phyloP scores from a whole-genome alignment of 2,888 invertebrate genomes.

The Drosophila seclusa region DNA sequence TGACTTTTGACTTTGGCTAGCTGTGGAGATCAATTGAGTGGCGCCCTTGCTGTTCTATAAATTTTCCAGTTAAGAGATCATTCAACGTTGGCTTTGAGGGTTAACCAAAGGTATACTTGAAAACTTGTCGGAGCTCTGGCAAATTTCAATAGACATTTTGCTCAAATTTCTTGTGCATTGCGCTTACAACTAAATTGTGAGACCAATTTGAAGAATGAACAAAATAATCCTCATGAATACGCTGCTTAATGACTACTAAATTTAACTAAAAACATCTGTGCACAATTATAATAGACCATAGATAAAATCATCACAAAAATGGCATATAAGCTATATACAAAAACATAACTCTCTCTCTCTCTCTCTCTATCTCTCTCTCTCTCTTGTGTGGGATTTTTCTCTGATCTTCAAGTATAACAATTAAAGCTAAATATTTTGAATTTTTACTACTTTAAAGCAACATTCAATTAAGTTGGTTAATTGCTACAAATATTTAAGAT shows the following conservation, averaged over 20 bases:
- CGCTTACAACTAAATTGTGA: conserved; percentile 74
- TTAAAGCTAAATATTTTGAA: conserved; percentile 72
- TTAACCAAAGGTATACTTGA: conserved; percentile 49
- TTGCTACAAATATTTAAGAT: conserved; percentile 59
- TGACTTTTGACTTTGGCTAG: conserved; percentile 73
- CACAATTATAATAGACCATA: conserved; percentile 61
- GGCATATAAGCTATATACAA: conserved; percentile 74
- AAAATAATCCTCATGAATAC: conserved; percentile 66
- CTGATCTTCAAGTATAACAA: conserved; percentile 64
- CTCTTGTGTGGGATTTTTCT: conserved; percentile 40
- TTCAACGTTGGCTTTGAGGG: conserved; percentile 55
- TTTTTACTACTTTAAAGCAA: conserved; percentile 66
- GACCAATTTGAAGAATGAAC: conserved; percentile 84
- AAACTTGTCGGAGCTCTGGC: conserved; percentile 30
- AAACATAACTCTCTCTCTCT: conserved; percentile 38
- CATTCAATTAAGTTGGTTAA: conserved; percentile 50
- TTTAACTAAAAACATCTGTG: conserved; percentile 72
- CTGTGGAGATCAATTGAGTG: conserved; percentile 74
- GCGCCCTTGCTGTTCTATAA: conserved; percentile 43
- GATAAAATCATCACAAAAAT: conserved; percentile 83
- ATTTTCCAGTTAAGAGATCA: conserved; percentile 61
- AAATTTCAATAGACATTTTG: conserved; percentile 51
- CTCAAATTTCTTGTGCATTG: conserved; percentile 50
- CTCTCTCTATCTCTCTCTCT: conserved; percentile 24
- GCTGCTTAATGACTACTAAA: conserved; percentile 62